Percentiles rank a stretch among this genome's conserved stretches.
These are phyloP conservation scores for Crotalus horridus DNA, from an alignment of 2,113 vertebrate genomes.

Conservation along the genomic window DNA sequence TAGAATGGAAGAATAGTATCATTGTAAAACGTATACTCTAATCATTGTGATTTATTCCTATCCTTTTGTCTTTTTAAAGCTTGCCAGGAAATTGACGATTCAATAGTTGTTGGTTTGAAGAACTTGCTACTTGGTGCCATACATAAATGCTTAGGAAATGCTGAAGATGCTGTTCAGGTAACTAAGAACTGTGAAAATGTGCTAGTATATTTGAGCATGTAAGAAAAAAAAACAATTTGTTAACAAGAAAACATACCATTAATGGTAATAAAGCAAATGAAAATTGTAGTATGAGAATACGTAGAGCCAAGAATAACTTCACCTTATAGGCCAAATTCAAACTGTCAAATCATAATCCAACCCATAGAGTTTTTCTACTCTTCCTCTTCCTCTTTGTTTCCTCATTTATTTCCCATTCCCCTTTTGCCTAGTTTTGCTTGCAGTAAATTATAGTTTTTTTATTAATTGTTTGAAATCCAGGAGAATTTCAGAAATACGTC, in stretches of 20 bases:
- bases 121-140: conserved; percentile 94
- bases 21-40: conserved; percentile 4
- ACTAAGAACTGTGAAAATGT: not conserved
- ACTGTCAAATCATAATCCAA: not conserved
- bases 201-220: not conserved
- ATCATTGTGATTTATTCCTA: not conserved
- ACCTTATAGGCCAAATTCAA: not conserved
- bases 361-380: not conserved
- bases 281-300: not conserved
- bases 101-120: conserved; percentile 81
- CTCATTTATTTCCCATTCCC: not conserved
- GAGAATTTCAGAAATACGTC: not conserved
- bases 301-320: not conserved
- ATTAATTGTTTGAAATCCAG: not conserved
- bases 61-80: conserved; percentile 69
- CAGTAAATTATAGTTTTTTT: not conserved
- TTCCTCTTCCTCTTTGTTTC: not conserved
- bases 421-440: not conserved
- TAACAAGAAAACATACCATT: not conserved
- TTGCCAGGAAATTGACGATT: conserved; percentile 87
- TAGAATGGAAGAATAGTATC: not conserved
- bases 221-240: not conserved
- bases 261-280: not conserved
- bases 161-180: conserved; percentile 90
- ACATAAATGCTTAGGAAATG: conserved; percentile 95